Conservation (phyloP, 2,113 vertebrate genomes). For the Phalacrocorax brasilianus region DNA sequence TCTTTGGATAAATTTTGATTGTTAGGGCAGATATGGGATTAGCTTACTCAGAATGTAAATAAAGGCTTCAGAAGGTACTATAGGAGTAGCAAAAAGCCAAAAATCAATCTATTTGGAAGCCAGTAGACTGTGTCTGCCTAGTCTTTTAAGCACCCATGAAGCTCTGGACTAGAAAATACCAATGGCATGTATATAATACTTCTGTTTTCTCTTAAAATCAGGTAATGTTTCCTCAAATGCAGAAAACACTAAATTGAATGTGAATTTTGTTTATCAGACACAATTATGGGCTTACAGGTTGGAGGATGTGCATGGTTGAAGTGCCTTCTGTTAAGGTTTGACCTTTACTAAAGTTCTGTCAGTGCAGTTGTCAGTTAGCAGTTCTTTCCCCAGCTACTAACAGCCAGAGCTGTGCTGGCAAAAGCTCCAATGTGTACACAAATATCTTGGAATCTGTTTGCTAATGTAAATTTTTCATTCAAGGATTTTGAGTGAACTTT, state of each 20-base stretch:
- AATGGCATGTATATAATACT: background rate
- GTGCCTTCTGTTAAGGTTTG: background rate
- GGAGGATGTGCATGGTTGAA: background rate
- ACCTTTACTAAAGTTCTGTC: fast-evolving
- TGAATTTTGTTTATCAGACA: background rate
- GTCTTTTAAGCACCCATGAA: background rate
- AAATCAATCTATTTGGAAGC: background rate
- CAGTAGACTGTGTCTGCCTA: background rate
- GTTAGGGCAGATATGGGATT: background rate
- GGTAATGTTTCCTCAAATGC: background rate
- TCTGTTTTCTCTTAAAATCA: background rate
- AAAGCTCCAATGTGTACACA: background rate
- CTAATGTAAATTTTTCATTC: background rate
- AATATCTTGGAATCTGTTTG: background rate
- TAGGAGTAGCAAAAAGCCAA: background rate
- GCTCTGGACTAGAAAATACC: background rate
- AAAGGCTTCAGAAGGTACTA: background rate
- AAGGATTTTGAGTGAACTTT: background rate
- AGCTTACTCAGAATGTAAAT: background rate
- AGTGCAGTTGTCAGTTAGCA: background rate
- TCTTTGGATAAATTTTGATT: background rate
- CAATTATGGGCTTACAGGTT: fast-evolving
- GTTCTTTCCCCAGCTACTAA: background rate
- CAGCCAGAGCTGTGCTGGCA: background rate
- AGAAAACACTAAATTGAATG: background rate